Evolutionary conservation across 2,888 invertebrate genomes (phyloP).

Genomic region (Pollenia angustigena): DNA sequence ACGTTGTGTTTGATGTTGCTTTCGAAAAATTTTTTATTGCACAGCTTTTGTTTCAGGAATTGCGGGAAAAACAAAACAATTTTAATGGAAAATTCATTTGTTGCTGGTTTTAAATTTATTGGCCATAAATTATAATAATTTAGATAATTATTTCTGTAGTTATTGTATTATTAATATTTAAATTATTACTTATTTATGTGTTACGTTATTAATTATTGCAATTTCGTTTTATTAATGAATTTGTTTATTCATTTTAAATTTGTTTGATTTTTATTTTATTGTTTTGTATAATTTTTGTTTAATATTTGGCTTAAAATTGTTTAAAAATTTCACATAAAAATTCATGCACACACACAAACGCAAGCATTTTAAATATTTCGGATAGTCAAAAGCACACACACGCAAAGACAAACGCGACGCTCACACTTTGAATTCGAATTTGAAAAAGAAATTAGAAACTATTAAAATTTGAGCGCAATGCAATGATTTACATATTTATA

Average conservation of each 20-base stretch:
- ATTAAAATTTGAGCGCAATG: not conserved
- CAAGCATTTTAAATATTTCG: not conserved
- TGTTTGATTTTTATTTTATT: slow-evolving; percentile 5
- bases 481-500: not conserved
- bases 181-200: slow-evolving; percentile 21
- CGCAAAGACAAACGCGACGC: not conserved
- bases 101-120: slow-evolving; percentile 21
- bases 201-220: slow-evolving; percentile 28
- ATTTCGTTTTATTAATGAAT: slow-evolving; percentile 32
- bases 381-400: too few species aligned
- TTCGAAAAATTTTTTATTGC: slow-evolving; percentile 11
- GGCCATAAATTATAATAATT: slow-evolving; percentile 31
- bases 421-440: not conserved
- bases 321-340: not conserved
- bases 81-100: slow-evolving; percentile 15
- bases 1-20: not conserved
- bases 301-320: slow-evolving; percentile 1
- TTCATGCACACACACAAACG: not conserved
- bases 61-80: not conserved
- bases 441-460: not conserved
- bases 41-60: slow-evolving; percentile 7
- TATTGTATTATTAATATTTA: not conserved
- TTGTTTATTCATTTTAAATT: slow-evolving; percentile 27
- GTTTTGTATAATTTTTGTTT: not conserved
- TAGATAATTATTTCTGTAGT: not conserved